These are phyloP conservation scores for Thecocarcelia acutangulata DNA, from an alignment of 2,888 invertebrate genomes.

Conservation along the genomic window DNA sequence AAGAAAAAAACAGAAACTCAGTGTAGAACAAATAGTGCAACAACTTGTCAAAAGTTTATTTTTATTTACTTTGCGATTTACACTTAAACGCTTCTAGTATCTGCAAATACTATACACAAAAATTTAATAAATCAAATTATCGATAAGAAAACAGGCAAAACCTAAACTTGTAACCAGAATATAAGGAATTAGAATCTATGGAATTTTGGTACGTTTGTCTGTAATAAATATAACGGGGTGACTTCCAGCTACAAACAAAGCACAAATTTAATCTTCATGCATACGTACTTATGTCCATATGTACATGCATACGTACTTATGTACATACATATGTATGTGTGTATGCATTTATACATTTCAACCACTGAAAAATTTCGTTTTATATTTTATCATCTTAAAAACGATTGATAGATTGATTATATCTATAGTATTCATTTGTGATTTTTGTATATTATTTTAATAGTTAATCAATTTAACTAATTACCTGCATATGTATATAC, in stretches of 20 bases:
- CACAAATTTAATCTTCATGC: neutral
- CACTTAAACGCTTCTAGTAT: neutral
- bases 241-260: neutral
- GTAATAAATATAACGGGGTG: slow-evolving; percentile 10
- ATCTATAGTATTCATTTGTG: neutral
- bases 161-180: neutral
- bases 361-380: slow-evolving; percentile 28
- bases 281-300: neutral
- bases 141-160: neutral
- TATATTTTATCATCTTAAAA: neutral
- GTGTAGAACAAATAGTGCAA: slow-evolving; percentile 33
- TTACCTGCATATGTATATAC: neutral
- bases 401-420: neutral
- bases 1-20: slow-evolving; percentile 4
- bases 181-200: slow-evolving; percentile 31
- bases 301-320: too few species aligned
- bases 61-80: too few species aligned
- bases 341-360: neutral
- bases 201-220: slow-evolving; percentile 57
- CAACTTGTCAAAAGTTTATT: slow-evolving; percentile 47
- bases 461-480: too few species aligned
- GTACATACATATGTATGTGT: neutral
- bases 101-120: neutral
- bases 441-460: neutral
- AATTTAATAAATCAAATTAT: slow-evolving; percentile 23